Evolutionary conservation across 2,888 invertebrate species (phyloP), one percentile per base, ranked within the genome.

Genomic region (Philonicus albiceps): DNA sequence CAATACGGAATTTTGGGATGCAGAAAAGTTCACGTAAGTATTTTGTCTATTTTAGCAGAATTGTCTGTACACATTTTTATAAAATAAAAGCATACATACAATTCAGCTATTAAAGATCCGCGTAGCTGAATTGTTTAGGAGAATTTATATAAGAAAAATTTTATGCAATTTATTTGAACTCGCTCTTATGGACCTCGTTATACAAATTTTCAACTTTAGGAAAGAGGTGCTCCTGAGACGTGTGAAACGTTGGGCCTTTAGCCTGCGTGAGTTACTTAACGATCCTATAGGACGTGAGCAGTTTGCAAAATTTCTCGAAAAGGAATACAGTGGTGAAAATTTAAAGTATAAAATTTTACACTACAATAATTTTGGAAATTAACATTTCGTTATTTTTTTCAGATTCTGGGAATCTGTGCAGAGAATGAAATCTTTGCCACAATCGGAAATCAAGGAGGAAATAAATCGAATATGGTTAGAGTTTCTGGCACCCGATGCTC

Each of bases 241-340:
- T 87, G 98, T 99, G 0, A 97, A 98, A 89, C 95, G 98, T 90
- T 99, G 99, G 99, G 98, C 97, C 19, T 99, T 99, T 93, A 97
- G 97, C 90, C 95, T 99, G 86, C 96, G 98, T 88, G 99, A 99
- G 92, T 93, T 99, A 86, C 93, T 99, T 7, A 96, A 96, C 89
- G 99, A 99, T 94, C 95, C 97, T n/a, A 95, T 98, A 16, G 99
- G 99, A 2, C 94, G 97, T 89, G 99, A 99, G 86, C 99, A 99
- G 88, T 99, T 99, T 93, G 96, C 96, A 88, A 96, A 95, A 91
- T 99, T 99, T 93, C 94, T 99, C 78, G 97, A 97, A 91, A 99
- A 99, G 92, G 99, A 99, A 93, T 99, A 99, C 93, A 98, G 98
- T 90, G 98, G 98, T 76, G 99, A 99, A 94, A 99, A 99, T 93